phyloP scores from a whole-genome alignment of 2,797 vertebrate genomes.

The Mormyrops boulengeri region DNA sequence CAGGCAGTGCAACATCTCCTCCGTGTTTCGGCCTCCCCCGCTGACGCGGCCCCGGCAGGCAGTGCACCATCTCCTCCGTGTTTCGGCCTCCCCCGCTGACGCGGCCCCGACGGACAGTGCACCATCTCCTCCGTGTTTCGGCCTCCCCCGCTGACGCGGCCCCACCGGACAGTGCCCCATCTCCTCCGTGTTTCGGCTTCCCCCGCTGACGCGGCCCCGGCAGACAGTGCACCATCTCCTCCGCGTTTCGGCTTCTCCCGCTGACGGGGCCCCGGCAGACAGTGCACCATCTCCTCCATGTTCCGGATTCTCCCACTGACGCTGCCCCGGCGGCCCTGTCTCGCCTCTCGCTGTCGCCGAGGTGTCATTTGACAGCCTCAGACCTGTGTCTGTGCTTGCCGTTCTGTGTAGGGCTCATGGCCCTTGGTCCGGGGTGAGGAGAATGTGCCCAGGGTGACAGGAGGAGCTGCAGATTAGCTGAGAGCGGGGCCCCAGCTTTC shows the following conservation, averaged over 20 bases:
- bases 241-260: not conserved
- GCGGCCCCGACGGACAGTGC: not conserved
- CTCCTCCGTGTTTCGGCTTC: not conserved
- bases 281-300: no score
- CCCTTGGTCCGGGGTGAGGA: not conserved
- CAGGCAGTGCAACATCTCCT: no score
- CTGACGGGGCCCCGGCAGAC: no score
- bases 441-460: not conserved
- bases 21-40: no score
- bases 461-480: not conserved
- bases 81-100: no score
- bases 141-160: not conserved
- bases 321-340: no score
- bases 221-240: not conserved
- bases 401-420: not conserved
- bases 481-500: not conserved
- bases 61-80: no score
- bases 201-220: no score
- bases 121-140: not conserved
- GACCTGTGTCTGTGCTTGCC: not conserved
- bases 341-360: not conserved
- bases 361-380: no score
- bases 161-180: not conserved
- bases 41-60: no score
- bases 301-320: not conserved